phyloP scores from a whole-genome alignment of 2,888 invertebrate species.

The Flexamia atlantica region DNA sequence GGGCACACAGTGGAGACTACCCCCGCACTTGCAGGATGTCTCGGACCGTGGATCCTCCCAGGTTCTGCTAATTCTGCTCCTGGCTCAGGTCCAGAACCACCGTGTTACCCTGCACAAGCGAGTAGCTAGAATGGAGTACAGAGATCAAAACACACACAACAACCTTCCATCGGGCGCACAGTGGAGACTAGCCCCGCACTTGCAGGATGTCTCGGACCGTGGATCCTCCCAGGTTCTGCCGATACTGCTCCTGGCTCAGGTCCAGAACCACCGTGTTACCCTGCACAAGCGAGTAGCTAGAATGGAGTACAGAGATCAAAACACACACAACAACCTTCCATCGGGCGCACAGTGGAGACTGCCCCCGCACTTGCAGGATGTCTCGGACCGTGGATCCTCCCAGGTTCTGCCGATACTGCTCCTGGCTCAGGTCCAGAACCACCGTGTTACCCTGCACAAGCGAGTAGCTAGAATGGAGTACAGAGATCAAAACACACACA shows the following conservation, averaged over 20 bases:
- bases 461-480: too few relatives aligned
- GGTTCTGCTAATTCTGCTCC: slow-evolving; percentile 41
- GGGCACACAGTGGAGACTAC: too few relatives aligned
- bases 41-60: slow-evolving; percentile 17
- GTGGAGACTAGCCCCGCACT: slow-evolving; percentile 52
- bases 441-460: slow-evolving; percentile 49
- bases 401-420: slow-evolving; percentile 36
- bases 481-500: too few relatives aligned
- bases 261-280: slow-evolving; percentile 50
- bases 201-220: slow-evolving; percentile 54
- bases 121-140: too few relatives aligned
- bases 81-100: slow-evolving; percentile 53
- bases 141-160: too few relatives aligned
- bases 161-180: too few relatives aligned
- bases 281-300: slow-evolving; percentile 32
- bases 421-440: slow-evolving; percentile 53
- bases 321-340: too few relatives aligned
- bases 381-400: slow-evolving; percentile 36
- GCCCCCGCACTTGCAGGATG: slow-evolving; percentile 53
- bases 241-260: slow-evolving; percentile 49
- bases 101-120: slow-evolving; percentile 40
- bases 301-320: too few relatives aligned
- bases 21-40: slow-evolving; percentile 56
- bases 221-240: slow-evolving; percentile 17
- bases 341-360: too few relatives aligned